Base-by-base conservation (phyloP, 2,797 vertebrate species). In the Glossophaga mutica region DNA sequence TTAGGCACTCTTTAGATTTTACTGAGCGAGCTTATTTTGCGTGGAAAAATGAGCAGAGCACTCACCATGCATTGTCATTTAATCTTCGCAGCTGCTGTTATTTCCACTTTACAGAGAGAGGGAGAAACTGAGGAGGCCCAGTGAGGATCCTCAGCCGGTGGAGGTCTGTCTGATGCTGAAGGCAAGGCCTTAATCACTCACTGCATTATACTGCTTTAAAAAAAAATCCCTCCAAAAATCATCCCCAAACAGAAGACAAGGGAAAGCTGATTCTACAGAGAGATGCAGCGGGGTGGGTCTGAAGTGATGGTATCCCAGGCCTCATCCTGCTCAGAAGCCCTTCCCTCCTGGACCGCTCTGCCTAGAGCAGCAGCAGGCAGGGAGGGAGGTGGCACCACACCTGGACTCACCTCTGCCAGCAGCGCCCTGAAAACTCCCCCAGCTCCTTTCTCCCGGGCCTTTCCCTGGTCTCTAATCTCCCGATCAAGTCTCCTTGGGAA, bases 401-500 rank as follows among this genome's bases (percentile, higher is more conserved):
- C 48, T 39, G 62, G 0, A 62, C 78, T 15, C 96, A 18, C 2
- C 55, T 42, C 74, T 81, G 39, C 62, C 78, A 52, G 29, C 18
- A 67, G 93, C 1, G 2, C 0, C 73, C 67, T 5, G 0, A 9
- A 44, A 94, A 76, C 42, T 74, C 74, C 86, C 65, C 46, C 15
- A 16, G 73, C 67, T 79, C 26, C 71, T 70, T 62, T 65, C 87
- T 96, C 67, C 83, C 46, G 16, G 18, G 29, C 48, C 55, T 73
- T 67, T 62, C n/a, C 48, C 3, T 0, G 50, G 71, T 73, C 91
- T 93, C 93, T 93, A 24, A 85, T 95, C 89, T 76, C 46, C 18
- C 19, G 92, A 68, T 91, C 96, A 68, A 74, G 86, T 96, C 95
- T 81, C 89, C 46, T 37, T 9, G 76, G 71, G 94, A 92, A 94